Base-by-base conservation (phyloP, 1,140 invertebrate genomes). In the Episyrphus balteatus region DNA sequence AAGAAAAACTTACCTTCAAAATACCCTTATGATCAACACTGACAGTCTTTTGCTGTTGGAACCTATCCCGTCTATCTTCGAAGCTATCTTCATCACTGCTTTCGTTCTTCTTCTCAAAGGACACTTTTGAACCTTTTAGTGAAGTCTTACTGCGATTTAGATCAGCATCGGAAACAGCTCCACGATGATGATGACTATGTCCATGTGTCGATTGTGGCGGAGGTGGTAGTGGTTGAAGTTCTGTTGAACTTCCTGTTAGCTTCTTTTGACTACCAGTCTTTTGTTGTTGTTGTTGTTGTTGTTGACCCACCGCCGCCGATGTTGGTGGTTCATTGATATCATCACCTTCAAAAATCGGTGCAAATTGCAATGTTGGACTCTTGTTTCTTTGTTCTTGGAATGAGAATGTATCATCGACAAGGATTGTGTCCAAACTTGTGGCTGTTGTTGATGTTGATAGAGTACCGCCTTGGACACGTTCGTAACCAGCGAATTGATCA, bases 1-100 rank as follows among this genome's bases (percentile, higher is more conserved):
- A 10, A 8, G 31, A 19, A 2, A 10, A 32, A 18, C 31, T 37
- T 47, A 55, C 54, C 49, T 68, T 68, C n/a, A 68, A 47, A 18
- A 68, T 68, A 42, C 66, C 66, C 48, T 66, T 68, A 50, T 65
- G 62, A 51, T 68, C 66, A 5, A 65, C 63, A 44, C 63, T 66
- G 3, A 59, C 53, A 17, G 66, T 59, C 57, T 68, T 68, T 43
- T 62, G 60, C 40, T 68, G 60, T 50, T 68, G 66, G 49, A 65
- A 68, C 0, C 62, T 60, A 18, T 53, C 53, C 12, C 66, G 56
- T n/a, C 52, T 53, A 30, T 66, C 60, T 45, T 68, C 61, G 44
- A 68, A 66, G 48, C 59, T 66, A 34, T 68, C 65, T 37, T 68
- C 66, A 53, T 68, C 65, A 38, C 63, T 66, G 50, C 58, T 60